Conservation (phyloP, 2,888 invertebrate genomes). For the Candidula unifasciata region DNA sequence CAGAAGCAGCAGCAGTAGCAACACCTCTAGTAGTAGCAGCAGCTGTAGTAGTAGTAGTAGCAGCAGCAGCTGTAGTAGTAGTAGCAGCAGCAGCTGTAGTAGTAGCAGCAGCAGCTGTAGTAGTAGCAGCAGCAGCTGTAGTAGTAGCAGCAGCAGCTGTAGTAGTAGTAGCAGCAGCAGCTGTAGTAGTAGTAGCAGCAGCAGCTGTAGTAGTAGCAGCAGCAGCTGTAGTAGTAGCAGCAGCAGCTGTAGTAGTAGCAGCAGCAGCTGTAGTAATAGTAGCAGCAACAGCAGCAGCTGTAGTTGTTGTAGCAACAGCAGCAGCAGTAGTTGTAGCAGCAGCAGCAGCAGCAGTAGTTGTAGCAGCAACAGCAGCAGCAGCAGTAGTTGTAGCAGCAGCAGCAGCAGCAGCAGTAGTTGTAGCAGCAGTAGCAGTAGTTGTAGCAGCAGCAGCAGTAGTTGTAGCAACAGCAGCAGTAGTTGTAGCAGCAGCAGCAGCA, state of each 20-base stretch:
- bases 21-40: too few species aligned
- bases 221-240: not conserved
- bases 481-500: not conserved
- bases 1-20: too few species aligned
- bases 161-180: not conserved
- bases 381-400: not conserved
- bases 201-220: not conserved
- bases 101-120: too few species aligned
- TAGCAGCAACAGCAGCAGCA: conserved; percentile 7
- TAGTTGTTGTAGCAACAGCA: not conserved
- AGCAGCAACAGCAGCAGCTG: not conserved
- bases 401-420: not conserved
- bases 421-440: not conserved
- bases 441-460: not conserved
- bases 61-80: too few species aligned
- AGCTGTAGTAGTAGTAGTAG: too few species aligned
- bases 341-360: not conserved
- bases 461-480: not conserved
- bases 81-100: too few species aligned
- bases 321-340: not conserved
- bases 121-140: not conserved
- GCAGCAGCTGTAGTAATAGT: not conserved
- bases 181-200: not conserved
- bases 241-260: not conserved
- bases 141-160: not conserved